A percentile compares a stretch with the other conserved stretches of the same genome.
Conservation (phyloP, 2,113 vertebrate species). For the Vanacampus margaritifer region DNA sequence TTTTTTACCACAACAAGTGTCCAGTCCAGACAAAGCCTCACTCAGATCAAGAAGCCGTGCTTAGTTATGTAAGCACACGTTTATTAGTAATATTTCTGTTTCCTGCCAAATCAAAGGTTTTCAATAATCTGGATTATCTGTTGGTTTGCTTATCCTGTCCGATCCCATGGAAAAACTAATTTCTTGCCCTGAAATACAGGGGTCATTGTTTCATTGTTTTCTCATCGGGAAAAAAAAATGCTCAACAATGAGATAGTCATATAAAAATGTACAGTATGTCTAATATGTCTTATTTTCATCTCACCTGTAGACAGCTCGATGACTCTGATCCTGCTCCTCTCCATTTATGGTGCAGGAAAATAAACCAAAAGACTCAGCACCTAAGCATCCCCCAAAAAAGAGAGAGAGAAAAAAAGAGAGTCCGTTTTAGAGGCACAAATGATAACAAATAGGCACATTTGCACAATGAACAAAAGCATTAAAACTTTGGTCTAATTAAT, state of each 20-base stretch:
- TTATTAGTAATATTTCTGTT: not conserved
- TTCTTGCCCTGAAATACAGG: not conserved
- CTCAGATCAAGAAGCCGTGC: not conserved
- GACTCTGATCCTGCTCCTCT: conserved; percentile 92
- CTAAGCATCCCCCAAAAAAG: conserved; percentile 53
- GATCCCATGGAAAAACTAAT: not conserved
- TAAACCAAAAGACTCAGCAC: conserved; percentile 94
- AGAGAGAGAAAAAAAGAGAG: not conserved
- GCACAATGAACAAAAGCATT: too few species aligned
- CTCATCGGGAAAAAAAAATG: not conserved
- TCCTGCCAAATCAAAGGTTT: not conserved
- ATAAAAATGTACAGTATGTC: not conserved
- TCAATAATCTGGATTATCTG: conserved; percentile 7
- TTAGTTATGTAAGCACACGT: not conserved
- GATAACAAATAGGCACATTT: not conserved
- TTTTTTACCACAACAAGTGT: not conserved
- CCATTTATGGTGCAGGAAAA: conserved; percentile 93
- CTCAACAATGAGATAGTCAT: not conserved
- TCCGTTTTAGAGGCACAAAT: not conserved
- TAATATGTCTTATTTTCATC: not conserved
- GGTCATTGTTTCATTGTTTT: not conserved
- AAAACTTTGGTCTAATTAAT: too few species aligned
- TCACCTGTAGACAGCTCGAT: conserved; percentile 95
- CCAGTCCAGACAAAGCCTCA: not conserved
- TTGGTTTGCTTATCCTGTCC: not conserved